Base-by-base conservation (phyloP, 2,888 invertebrate genomes). In the Meta bourneti region DNA sequence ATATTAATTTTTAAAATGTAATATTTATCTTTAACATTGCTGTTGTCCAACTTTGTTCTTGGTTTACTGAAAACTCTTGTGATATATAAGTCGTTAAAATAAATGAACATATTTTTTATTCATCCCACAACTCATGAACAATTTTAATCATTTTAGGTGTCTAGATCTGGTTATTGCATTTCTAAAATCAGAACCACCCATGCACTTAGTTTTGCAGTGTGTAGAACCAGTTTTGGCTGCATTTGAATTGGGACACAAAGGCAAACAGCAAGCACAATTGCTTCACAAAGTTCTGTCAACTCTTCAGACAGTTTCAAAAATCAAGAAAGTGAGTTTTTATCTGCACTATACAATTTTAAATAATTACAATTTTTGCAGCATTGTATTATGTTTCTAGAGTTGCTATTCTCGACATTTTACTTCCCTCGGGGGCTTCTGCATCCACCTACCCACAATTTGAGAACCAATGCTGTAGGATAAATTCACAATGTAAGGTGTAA, bases 201-300 rank as follows among this genome's bases (percentile, higher is more conserved):
- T 93, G 80, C 19, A 84, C 34, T 70, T 83, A 49, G 87, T 93
- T 79, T 51, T 93, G 11, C 90, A 80, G 69, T 84, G 86, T 54
- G 72, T 93, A 70, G 69, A 84, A n/a, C 93, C 93, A n/a, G 19
- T 93, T 61, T n/a, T 93, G 13, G 61, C 91, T 74, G 91, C 90
- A 11, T 81, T 71, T 88, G 93, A 91, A 78, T 81, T 54, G 71
- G 88, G 89, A 0, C 89, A 85, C 8, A 82, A 75, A 34, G 48
- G 70, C 8, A 69, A 88, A 34, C 70, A 93, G 13, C 93, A 93
- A 49, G 16, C 49, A 11, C 87, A 54, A 16, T 77, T 93, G 8
- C 79, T 83, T 34, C n/a, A 74, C 6, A 93, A 91, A 71, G 83
- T 82, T 51, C 51, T 90, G n/a, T 79, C 89, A n/a, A 77, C 87